Conservation (phyloP, 2,888 invertebrate genomes). For the Neocrepidodera transversa region DNA sequence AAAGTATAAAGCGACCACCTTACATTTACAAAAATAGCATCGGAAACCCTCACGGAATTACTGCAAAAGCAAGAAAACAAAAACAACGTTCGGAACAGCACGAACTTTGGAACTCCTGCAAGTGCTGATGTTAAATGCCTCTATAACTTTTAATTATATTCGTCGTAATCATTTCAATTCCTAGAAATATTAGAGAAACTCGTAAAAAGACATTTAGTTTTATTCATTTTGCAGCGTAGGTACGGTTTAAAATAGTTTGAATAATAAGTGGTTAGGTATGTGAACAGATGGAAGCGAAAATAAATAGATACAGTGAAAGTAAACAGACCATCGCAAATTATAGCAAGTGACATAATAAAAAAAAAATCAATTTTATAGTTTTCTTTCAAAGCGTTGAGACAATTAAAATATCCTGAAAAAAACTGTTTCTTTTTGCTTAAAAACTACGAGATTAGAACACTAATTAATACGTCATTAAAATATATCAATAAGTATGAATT, state of each 20-base stretch:
- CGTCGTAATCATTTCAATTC: slow-evolving; percentile 5
- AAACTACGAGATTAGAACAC: too few species aligned
- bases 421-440: too few species aligned
- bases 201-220: neutral
- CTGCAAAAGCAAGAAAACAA: slow-evolving; percentile 27
- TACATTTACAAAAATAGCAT: slow-evolving; percentile 45
- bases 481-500: too few species aligned
- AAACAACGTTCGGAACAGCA: too few species aligned
- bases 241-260: neutral
- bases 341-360: too few species aligned
- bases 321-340: too few species aligned
- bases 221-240: neutral
- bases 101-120: neutral
- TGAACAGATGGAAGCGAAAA: neutral
- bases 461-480: too few species aligned
- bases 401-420: too few species aligned
- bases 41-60: slow-evolving; percentile 30
- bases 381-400: too few species aligned
- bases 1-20: slow-evolving; percentile 48
- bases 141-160: neutral
- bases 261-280: neutral
- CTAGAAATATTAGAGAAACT: neutral
- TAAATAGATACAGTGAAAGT: neutral
- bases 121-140: neutral
- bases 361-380: too few species aligned